Base-by-base conservation (phyloP, 2,797 vertebrate species). In the Typhlichthys subterraneus region DNA sequence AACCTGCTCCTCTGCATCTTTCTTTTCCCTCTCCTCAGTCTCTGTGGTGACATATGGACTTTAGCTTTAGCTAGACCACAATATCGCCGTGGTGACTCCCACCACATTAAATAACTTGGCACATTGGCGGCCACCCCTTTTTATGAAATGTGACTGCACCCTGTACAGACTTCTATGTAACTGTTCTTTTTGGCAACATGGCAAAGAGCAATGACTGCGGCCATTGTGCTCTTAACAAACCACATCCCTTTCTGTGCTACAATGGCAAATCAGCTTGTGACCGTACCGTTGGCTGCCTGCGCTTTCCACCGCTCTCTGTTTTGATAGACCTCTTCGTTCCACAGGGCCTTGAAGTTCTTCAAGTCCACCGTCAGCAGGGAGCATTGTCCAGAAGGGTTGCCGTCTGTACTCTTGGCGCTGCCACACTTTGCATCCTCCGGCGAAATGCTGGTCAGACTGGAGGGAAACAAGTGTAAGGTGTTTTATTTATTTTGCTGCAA, bases 231-330 rank as follows among this genome's bases (percentile, higher is more conserved):
- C 33, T 38, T 38, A 1, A 38, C 8, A 38, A 38, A 9, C 33
- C 8, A 38, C 8, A 38, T 38, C 7, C 8, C 33, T 38, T 38
- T 38, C 33, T 38, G 33, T 12, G n/a, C 10, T 4, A 12, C 10
- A 48, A n/a, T n/a, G n/a, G 47, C 47, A 12, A 12, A 48, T 12
- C 47, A 48, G 47, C 12, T 48, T n/a, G 47, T 2, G 14, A 14
- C 17, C 1, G 52, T 90, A 99, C 97, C 98, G 98, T 97, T 97
- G 64, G 91, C 76, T 4, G 96, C 97, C 81, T 97, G 96, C 0
- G 94, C 80, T 90, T 97, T 97, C 97, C 97, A 99, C 59, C 95
- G 89, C 84, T 99, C 96, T 53, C 96, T 90, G 69, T 99, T 99
- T 85, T 95, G 90, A 70, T 93, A 94, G 12, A 99, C 95, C 67